A percentile compares a stretch with the other conserved stretches of the same genome.
These are phyloP conservation scores for Lasius fuliginosus DNA, from an alignment of 2,888 invertebrate genomes.

Conservation along the genomic window DNA sequence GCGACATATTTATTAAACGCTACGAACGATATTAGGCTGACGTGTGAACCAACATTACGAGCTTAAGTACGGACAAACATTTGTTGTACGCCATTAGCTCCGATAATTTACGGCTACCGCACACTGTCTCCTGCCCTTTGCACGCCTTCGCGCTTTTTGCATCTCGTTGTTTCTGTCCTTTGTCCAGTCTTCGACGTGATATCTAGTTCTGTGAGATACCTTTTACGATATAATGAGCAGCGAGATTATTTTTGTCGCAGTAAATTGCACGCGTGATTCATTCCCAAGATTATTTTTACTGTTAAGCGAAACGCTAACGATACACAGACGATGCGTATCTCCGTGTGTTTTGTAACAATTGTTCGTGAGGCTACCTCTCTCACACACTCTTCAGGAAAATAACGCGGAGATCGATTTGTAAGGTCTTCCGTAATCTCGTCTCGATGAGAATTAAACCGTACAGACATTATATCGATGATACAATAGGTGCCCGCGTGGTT, in stretches of 20 bases:
- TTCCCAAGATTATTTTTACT: not conserved
- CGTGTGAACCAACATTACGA: constrained; percentile 79
- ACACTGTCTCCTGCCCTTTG: constrained; percentile 11
- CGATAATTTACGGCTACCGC: constrained; percentile 79
- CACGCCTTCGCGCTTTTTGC: constrained; percentile 45
- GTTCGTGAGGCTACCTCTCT: not conserved
- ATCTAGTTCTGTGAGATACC: not conserved
- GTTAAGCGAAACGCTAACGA: not conserved
- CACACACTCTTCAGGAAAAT: not conserved
- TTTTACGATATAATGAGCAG: constrained; percentile 4
- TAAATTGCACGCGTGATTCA: constrained; percentile 11
- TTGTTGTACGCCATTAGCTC: constrained; percentile 81
- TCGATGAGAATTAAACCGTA: constrained; percentile 5
- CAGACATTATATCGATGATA: constrained; percentile 28
- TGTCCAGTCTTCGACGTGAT: constrained; percentile 17
- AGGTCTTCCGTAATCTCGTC: constrained; percentile 2
- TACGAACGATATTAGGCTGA: constrained; percentile 80
- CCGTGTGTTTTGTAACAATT: constrained; percentile 4
- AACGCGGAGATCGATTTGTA: constrained; percentile 5
- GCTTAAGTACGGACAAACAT: constrained; percentile 79
- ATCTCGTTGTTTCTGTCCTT: constrained; percentile 26
- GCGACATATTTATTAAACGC: constrained; percentile 83
- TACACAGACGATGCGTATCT: not conserved
- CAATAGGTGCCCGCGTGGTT: constrained; percentile 43
- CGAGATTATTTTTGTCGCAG: not conserved